Evolutionary conservation across 53 echinoderm and acorn worm genomes (phyloP), one percentile per base, ranked within the genome.

Genomic region (Actinopyga echinites): DNA sequence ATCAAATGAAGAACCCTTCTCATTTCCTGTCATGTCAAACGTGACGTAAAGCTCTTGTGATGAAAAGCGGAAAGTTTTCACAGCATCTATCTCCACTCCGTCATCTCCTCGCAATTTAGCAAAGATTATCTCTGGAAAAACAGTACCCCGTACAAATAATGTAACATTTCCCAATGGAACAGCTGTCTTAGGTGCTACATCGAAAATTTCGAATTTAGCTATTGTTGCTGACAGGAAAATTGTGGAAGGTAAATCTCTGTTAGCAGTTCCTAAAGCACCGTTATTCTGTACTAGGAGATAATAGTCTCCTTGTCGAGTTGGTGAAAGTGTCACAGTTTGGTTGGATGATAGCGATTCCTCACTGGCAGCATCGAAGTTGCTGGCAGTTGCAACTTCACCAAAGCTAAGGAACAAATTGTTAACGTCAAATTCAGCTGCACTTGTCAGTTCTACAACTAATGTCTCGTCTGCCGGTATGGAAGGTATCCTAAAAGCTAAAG

Each of bases 241-340:
- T 5, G 60, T 38, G 6, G 62, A 59, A 0, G 38, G 38, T n/a
- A 22, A 13, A 32, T 24, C 43, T 37, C 60, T 33, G 29, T 6
- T 1, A 36, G n/a, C 4, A 22, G 23, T 38, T 26, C 60, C 60
- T 42, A 80, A 40, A 5, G 34, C 44, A 62, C 81, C 81, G 28
- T 44, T 80, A 42, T 80, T 80, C 63, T 80, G 81, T n/a, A 80
- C 11, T 13, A 80, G 25, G 10, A 80, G 40, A 32, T 80, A 80
- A 24, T 80, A 80, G 25, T 62, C 42, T 44, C 81, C 81, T 62
- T 38, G 81, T 23, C 63, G 30, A 28, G 81, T 80, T n/a, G 81
- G 44, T 57, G 81, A 8, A 36, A 61, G 10, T 20, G 26, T 13
- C 1, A 80, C 63, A 36, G 81, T 80, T 26, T 80, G 81, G 34